Percentiles rank a stretch among this genome's conserved stretches.
Evolutionary conservation across 2,888 invertebrate species (phyloP).

Genomic region (Petrolisthes manimaculis): DNA sequence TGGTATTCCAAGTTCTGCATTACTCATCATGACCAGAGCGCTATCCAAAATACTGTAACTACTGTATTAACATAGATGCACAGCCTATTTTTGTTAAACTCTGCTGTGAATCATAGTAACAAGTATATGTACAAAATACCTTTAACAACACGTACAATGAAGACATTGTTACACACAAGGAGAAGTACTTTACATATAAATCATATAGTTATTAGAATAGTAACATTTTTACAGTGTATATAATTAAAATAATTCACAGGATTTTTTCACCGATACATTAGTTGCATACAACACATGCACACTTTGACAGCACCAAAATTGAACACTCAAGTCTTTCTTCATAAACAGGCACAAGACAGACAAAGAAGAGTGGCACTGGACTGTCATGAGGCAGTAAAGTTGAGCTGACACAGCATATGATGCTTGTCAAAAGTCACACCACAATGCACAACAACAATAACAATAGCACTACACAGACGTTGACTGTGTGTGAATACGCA

Average conservation of each 20-base stretch:
- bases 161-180: not conserved
- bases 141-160: slow-evolving; percentile 6
- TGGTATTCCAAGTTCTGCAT: too few species aligned
- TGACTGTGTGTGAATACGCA: slow-evolving; percentile 90
- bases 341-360: not conserved
- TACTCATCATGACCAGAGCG: not conserved
- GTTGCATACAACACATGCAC: not conserved
- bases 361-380: not conserved
- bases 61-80: not conserved
- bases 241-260: not conserved
- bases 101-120: slow-evolving; percentile 5
- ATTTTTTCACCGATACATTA: not conserved
- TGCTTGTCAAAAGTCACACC: not conserved
- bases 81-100: not conserved
- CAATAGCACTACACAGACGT: slow-evolving; percentile 78
- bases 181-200: not conserved
- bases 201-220: not conserved
- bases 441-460: not conserved
- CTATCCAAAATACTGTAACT: not conserved
- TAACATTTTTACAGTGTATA: not conserved
- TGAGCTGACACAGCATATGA: not conserved
- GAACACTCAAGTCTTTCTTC: not conserved
- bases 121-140: not conserved
- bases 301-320: not conserved
- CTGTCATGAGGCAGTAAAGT: not conserved